Evolutionary conservation across 2,888 invertebrate genomes (phyloP).

Genomic region (Helobdella robusta): DNA sequence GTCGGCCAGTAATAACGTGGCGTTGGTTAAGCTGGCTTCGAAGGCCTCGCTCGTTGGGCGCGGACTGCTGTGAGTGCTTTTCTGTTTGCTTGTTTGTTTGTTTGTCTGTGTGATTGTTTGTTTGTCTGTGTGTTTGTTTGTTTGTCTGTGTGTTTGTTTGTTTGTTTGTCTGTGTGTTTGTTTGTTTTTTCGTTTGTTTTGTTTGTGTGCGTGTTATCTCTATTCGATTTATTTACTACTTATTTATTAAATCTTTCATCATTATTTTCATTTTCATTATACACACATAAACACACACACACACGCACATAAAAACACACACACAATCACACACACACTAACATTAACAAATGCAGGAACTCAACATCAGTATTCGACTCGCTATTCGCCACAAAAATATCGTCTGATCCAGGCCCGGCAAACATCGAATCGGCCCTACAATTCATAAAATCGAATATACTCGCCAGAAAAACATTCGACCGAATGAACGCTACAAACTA

Average conservation of each 20-base stretch:
- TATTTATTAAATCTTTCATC: too few species aligned
- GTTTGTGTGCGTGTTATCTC: background rate
- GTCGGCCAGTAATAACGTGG: background rate
- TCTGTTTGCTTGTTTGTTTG: background rate
- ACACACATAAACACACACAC: too few species aligned
- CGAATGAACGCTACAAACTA: background rate
- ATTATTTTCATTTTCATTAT: too few species aligned
- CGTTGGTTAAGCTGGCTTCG: background rate
- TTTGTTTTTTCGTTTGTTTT: too few species aligned
- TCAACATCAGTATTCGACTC: background rate
- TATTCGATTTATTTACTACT: too few species aligned
- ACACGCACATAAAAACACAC: too few species aligned
- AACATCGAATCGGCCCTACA: slow-evolving; percentile 1
- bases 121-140: background rate
- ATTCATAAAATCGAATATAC: background rate
- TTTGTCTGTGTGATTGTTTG: background rate
- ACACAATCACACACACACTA: too few species aligned
- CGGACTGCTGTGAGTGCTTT: slow-evolving; percentile 9
- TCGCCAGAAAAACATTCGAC: slow-evolving; percentile 5
- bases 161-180: background rate
- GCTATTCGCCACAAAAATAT: background rate
- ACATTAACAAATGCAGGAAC: background rate
- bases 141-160: background rate
- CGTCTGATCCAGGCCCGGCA: background rate
- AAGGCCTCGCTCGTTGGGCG: background rate